Conservation (phyloP, 2,113 vertebrate genomes). For the Catharus minimus region DNA sequence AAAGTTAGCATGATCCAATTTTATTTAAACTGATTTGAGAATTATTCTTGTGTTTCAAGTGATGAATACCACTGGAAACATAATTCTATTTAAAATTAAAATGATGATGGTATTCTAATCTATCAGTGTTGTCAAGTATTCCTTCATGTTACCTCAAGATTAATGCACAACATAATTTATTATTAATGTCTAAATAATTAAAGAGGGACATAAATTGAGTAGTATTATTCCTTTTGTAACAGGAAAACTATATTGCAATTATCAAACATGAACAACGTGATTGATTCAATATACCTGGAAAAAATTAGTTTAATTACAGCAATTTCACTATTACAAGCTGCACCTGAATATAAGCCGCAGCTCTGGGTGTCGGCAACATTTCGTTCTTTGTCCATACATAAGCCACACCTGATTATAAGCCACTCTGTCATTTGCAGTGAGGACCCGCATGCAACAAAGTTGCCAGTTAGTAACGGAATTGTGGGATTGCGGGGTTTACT, state of each 20-base stretch:
- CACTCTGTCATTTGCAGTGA: too few species aligned
- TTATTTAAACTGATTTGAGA: not conserved
- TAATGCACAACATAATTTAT: not conserved
- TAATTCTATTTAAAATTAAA: constrained; percentile 33
- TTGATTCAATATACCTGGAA: not conserved
- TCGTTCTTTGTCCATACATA: too few species aligned
- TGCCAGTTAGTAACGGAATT: too few species aligned
- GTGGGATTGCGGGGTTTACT: too few species aligned
- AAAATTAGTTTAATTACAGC: not conserved
- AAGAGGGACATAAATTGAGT: not conserved
- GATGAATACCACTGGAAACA: not conserved
- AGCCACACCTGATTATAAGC: too few species aligned
- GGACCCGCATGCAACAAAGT: too few species aligned
- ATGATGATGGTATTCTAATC: constrained; percentile 1
- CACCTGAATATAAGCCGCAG: too few species aligned
- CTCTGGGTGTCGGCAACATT: too few species aligned
- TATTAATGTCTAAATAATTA: constrained; percentile 30
- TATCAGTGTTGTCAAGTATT: constrained; percentile 22
- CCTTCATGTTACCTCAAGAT: not conserved
- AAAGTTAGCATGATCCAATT: not conserved
- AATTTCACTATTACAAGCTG: too few species aligned
- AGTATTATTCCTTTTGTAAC: not conserved
- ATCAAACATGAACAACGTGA: not conserved
- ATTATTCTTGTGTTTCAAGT: not conserved
- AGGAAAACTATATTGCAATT: not conserved